Conservation (phyloP, 1,140 invertebrate species). For the Neoseiulus cucumeris region DNA sequence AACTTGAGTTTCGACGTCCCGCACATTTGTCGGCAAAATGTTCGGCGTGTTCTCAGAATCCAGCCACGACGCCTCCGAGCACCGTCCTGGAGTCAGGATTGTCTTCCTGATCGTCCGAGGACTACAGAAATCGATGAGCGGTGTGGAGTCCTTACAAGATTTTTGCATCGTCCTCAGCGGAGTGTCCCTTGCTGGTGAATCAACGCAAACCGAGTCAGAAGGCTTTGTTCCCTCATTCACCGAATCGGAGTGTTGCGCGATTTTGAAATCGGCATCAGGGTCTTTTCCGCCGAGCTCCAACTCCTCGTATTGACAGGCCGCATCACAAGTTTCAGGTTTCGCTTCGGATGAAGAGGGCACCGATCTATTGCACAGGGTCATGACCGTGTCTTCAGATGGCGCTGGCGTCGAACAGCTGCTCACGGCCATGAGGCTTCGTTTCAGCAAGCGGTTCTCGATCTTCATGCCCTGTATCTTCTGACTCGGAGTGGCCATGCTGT, state of each 20-base stretch:
- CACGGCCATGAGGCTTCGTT: not conserved
- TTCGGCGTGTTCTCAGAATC: not conserved
- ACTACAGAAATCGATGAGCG: not conserved
- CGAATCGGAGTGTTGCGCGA: not conserved
- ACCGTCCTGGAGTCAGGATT: not conserved
- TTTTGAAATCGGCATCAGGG: not conserved
- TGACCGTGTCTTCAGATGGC: not conserved
- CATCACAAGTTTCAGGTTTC: not conserved
- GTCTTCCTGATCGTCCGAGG: not conserved
- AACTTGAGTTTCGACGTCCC: not conserved
- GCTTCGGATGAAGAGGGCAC: not conserved
- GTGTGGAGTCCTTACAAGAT: not conserved
- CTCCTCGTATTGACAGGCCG: not conserved
- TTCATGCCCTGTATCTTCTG: not conserved
- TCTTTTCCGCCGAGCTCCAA: not conserved
- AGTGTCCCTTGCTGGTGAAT: not conserved
- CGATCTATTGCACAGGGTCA: not conserved
- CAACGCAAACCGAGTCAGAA: not conserved
- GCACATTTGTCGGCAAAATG: not conserved
- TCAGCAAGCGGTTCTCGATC: not conserved
- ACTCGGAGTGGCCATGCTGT: not conserved
- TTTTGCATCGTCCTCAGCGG: too few species aligned
- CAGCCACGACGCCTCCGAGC: not conserved
- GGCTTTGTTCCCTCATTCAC: not conserved
- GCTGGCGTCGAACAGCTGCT: not conserved